These are phyloP conservation scores for Perca schrenkii DNA, from an alignment of 2,113 vertebrate species.

Conservation along the genomic window DNA sequence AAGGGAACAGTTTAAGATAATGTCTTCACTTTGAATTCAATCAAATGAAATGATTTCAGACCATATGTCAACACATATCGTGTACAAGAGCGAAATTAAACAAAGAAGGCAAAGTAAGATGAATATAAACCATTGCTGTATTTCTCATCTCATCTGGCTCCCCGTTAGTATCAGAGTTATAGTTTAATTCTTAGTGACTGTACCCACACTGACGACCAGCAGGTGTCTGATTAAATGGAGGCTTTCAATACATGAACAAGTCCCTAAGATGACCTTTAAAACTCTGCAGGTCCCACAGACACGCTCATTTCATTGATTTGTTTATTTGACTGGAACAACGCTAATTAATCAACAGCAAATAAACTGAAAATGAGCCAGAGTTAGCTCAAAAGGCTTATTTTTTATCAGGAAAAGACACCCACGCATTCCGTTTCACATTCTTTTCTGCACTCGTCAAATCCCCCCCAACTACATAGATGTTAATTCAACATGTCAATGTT, in stretches of 20 bases:
- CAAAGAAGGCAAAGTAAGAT: not conserved
- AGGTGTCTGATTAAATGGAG: not conserved
- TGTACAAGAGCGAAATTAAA: not conserved
- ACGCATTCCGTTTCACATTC: too few relatives aligned
- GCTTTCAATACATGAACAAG: not conserved
- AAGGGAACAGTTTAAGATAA: not conserved
- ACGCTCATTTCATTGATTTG: too few relatives aligned
- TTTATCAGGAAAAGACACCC: too few relatives aligned
- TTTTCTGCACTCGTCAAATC: too few relatives aligned
- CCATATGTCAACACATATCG: not conserved
- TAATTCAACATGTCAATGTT: too few relatives aligned
- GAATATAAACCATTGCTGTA: not conserved
- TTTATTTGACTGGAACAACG: too few relatives aligned
- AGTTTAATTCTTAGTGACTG: not conserved
- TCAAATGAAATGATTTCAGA: not conserved
- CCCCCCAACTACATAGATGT: too few relatives aligned
- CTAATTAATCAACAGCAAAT: too few relatives aligned
- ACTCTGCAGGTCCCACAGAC: not conserved
- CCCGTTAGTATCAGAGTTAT: conserved; percentile 3
- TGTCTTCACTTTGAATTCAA: not conserved
- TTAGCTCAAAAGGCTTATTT: too few relatives aligned
- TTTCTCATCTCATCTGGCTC: conserved; percentile 4
- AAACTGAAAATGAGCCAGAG: too few relatives aligned
- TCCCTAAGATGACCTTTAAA: not conserved
- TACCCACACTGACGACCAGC: not conserved